phyloP scores from a whole-genome alignment of 2,797 vertebrate species.

The Dendrocincla tyrannina region DNA sequence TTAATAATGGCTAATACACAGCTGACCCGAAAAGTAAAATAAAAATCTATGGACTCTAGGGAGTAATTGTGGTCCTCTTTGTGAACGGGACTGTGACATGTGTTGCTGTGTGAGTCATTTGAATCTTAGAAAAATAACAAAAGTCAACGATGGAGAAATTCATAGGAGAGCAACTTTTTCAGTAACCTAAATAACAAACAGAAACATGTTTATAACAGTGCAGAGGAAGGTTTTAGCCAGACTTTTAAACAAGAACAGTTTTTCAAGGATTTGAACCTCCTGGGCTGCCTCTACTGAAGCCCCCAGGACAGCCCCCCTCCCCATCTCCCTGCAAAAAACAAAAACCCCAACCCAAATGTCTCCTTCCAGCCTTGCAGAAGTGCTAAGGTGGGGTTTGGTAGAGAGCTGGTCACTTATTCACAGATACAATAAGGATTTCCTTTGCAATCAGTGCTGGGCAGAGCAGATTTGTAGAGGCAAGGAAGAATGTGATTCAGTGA shows the following conservation, averaged over 20 bases:
- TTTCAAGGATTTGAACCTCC: neutral
- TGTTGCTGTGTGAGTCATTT: neutral
- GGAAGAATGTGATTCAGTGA: neutral
- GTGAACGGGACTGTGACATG: neutral
- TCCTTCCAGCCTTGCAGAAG: neutral
- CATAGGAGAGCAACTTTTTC: too few species aligned
- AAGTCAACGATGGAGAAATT: neutral
- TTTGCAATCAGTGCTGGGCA: neutral
- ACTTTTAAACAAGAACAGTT: neutral
- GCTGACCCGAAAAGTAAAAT: neutral
- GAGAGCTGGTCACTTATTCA: neutral
- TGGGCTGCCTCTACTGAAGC: neutral
- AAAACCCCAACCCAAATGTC: too few species aligned
- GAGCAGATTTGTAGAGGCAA: neutral
- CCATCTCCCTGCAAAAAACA: neutral
- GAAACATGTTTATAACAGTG: rapidly evolving
- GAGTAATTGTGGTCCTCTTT: neutral
- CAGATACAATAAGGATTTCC: neutral
- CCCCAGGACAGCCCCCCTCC: neutral
- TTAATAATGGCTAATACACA: neutral
- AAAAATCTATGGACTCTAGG: neutral
- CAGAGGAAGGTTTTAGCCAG: neutral
- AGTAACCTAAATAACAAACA: neutral
- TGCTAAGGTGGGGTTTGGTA: neutral
- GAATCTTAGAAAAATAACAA: neutral